phyloP scores from a whole-genome alignment of 2,888 invertebrate genomes.

The Pseudanteris insignis region DNA sequence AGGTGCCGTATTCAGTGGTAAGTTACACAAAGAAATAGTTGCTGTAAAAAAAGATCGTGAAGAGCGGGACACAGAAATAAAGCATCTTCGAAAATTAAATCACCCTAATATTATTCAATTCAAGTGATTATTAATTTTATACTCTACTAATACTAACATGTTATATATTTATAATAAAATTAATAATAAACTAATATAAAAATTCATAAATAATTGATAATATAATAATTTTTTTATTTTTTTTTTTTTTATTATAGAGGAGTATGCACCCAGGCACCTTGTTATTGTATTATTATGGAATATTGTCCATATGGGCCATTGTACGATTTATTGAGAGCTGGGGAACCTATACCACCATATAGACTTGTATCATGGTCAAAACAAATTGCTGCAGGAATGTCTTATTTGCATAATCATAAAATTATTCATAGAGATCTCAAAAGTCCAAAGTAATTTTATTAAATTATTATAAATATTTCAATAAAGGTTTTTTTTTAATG shows the following conservation, averaged over 20 bases:
- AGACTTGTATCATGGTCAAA: conserved; percentile 92
- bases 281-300: conserved; percentile 97
- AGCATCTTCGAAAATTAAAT: conserved; percentile 88
- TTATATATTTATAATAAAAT: too few species aligned
- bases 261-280: conserved; percentile 90
- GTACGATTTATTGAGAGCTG: conserved; percentile 87
- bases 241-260: conserved; percentile 72
- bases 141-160: too few species aligned
- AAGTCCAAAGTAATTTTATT: conserved; percentile 90
- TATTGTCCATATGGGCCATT: conserved; percentile 95
- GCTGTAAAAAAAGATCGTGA: conserved; percentile 97
- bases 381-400: conserved; percentile 90
- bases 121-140: too few species aligned
- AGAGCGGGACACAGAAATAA: conserved; percentile 90
- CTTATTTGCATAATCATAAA: conserved; percentile 80
- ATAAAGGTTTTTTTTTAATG: background rate
- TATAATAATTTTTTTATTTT: background rate
- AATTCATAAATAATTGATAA: background rate
- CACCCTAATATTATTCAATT: conserved; percentile 96
- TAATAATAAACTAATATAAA: background rate
- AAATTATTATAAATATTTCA: background rate
- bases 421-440: conserved; percentile 99
- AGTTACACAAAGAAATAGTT: conserved; percentile 82
- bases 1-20: conserved; percentile 93
- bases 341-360: conserved; percentile 84